Percentiles rank a stretch among this genome's conserved stretches.
Conservation (phyloP, 2,888 invertebrate genomes). For the Drosophila lacicola region DNA sequence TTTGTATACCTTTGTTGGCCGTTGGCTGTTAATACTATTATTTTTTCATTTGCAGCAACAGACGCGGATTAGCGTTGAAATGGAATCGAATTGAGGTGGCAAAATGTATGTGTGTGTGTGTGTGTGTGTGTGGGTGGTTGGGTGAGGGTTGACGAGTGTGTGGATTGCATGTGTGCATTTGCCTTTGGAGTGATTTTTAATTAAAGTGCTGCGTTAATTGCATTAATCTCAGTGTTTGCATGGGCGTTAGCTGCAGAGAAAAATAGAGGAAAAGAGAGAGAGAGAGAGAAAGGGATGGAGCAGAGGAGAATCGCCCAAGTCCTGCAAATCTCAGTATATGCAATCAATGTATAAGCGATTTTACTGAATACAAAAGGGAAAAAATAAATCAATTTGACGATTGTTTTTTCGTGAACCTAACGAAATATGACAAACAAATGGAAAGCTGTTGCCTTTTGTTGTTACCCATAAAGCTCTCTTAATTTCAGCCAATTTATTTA, state of each 20-base stretch:
- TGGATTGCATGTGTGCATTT: slow-evolving; percentile 33
- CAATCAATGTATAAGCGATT: slow-evolving; percentile 6
- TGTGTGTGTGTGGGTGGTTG: not conserved
- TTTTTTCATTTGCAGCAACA: slow-evolving; percentile 72
- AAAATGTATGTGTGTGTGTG: not conserved
- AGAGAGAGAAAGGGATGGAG: not conserved
- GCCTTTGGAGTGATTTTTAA: slow-evolving; percentile 68
- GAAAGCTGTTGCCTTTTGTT: not conserved
- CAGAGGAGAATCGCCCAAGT: not conserved
- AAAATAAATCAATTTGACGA: slow-evolving; percentile 9
- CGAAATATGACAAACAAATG: not conserved
- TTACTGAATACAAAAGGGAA: not conserved
- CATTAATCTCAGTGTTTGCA: slow-evolving; percentile 71
- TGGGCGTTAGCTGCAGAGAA: slow-evolving; percentile 30
- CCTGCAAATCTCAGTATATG: not conserved
- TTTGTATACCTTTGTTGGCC: slow-evolving; percentile 43
- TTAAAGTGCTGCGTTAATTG: slow-evolving; percentile 77
- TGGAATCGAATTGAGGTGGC: slow-evolving; percentile 49
- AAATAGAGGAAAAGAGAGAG: not conserved
- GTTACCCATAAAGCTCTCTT: not conserved
- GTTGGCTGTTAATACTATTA: slow-evolving; percentile 67
- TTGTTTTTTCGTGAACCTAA: not conserved
- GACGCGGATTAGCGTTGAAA: slow-evolving; percentile 67
- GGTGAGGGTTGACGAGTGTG: slow-evolving; percentile 9
- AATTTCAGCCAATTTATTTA: too few relatives aligned